These are phyloP conservation scores for Dasypus novemcinctus DNA, from an alignment of 2,113 vertebrate genomes.

Conservation along the genomic window DNA sequence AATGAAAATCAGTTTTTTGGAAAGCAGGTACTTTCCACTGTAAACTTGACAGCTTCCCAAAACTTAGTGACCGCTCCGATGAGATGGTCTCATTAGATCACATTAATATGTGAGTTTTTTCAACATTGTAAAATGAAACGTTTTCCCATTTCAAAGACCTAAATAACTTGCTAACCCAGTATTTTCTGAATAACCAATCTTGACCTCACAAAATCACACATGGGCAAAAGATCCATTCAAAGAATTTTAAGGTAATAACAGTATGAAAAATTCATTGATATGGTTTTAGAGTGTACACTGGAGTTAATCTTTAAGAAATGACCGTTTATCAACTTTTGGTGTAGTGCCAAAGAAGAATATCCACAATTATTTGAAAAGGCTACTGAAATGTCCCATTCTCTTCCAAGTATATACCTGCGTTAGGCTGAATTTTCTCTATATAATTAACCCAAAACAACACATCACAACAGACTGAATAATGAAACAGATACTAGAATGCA, in stretches of 20 bases:
- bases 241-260: not conserved
- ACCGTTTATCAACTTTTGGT: not conserved
- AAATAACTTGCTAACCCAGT: slow-evolving; percentile 6
- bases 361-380: slow-evolving; percentile 10
- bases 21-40: slow-evolving; percentile 47
- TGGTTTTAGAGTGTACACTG: slow-evolving; percentile 31
- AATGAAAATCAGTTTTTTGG: slow-evolving; percentile 57
- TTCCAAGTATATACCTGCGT: not conserved
- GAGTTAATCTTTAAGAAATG: slow-evolving; percentile 45
- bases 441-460: not conserved
- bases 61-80: slow-evolving; percentile 43
- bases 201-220: not conserved
- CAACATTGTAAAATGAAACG: slow-evolving; percentile 31
- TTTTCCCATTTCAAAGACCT: slow-evolving; percentile 46
- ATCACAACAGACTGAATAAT: not conserved
- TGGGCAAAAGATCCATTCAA: not conserved
- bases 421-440: slow-evolving; percentile 29
- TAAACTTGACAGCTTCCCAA: slow-evolving; percentile 36
- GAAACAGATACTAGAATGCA: not conserved
- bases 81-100: not conserved
- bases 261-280: not conserved
- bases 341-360: not conserved
- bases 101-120: slow-evolving; percentile 41
- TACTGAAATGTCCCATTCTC: not conserved
- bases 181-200: slow-evolving; percentile 47